Evolutionary conservation across 2,797 vertebrate genomes (phyloP).

Genomic region (Anas acuta): DNA sequence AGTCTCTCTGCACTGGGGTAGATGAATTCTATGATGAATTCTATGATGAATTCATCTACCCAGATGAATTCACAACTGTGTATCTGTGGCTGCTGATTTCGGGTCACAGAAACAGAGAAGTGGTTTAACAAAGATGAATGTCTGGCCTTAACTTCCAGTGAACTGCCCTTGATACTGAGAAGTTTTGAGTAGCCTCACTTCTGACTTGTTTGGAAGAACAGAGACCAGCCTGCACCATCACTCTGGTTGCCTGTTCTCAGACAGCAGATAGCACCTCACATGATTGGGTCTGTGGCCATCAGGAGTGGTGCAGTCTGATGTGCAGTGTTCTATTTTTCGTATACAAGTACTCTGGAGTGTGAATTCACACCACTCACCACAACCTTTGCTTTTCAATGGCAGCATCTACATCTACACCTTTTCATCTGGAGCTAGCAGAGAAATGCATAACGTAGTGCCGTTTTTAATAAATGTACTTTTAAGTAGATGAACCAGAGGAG

Average conservation of each 20-base stretch:
- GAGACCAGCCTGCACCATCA: neutral
- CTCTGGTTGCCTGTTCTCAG: neutral
- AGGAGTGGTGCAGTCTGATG: neutral
- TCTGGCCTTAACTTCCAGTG: neutral
- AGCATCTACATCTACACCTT: neutral
- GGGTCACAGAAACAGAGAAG: neutral
- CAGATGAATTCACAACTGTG: neutral
- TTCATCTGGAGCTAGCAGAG: neutral
- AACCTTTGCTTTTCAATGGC: neutral
- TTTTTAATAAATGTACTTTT: neutral
- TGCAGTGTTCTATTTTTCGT: neutral
- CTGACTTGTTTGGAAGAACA: neutral
- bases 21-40: too few species aligned
- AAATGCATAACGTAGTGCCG: neutral
- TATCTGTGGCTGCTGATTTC: neutral
- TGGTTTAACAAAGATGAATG: neutral
- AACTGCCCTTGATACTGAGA: neutral
- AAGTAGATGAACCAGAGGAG: neutral
- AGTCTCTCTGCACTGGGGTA: neutral
- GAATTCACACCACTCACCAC: neutral
- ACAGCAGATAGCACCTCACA: neutral
- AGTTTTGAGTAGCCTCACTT: neutral
- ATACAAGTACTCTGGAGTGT: neutral
- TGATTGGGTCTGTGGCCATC: neutral
- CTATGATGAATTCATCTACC: neutral